A percentile compares a stretch with the other conserved stretches of the same genome.
Evolutionary conservation across 2,888 invertebrate genomes (phyloP).

Genomic region (Acrobeloides nanus): DNA sequence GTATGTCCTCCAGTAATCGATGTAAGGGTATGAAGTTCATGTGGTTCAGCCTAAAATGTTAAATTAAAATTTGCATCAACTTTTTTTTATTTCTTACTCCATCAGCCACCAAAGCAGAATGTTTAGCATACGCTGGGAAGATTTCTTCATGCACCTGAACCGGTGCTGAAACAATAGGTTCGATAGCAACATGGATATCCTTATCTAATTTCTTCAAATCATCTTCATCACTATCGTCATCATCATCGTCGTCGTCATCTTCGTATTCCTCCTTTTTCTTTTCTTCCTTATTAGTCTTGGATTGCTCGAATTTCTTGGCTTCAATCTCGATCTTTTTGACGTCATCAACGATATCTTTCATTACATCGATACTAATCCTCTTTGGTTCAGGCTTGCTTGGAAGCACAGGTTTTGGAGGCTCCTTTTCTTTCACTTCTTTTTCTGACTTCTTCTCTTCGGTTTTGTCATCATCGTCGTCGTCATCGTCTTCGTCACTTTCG

Average conservation of each 20-base stretch:
- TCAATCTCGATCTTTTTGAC: constrained; percentile 6
- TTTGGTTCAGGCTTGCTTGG: constrained; percentile 1
- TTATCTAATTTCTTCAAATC: constrained; percentile 35
- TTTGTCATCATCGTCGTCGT: constrained; percentile 16
- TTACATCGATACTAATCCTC: constrained; percentile 8
- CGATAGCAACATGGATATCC: constrained; percentile 22
- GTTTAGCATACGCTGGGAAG: constrained; percentile 33
- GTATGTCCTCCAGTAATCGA: too few relatives aligned
- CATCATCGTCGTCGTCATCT: constrained; percentile 24
- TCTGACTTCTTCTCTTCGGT: constrained; percentile 1
- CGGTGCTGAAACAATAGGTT: constrained; percentile 1
- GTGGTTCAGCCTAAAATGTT: too few relatives aligned
- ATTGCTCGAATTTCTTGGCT: constrained; percentile 3
- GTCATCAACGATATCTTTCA: too few relatives aligned
- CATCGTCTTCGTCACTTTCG: constrained; percentile 18
- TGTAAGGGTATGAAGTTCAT: too few relatives aligned
- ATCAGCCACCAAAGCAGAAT: constrained; percentile 35
- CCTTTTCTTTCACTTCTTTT: constrained; percentile 6
- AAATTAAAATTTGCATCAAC: background rate
- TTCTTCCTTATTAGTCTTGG: constrained; percentile 15
- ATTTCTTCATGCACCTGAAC: constrained; percentile 7
- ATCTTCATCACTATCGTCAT: constrained; percentile 11
- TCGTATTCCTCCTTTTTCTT: constrained; percentile 30
- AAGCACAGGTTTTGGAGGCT: background rate
- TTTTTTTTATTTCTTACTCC: too few relatives aligned